Evolutionary conservation across 2,888 invertebrate genomes (phyloP).

Genomic region (Hemaris fuciformis): DNA sequence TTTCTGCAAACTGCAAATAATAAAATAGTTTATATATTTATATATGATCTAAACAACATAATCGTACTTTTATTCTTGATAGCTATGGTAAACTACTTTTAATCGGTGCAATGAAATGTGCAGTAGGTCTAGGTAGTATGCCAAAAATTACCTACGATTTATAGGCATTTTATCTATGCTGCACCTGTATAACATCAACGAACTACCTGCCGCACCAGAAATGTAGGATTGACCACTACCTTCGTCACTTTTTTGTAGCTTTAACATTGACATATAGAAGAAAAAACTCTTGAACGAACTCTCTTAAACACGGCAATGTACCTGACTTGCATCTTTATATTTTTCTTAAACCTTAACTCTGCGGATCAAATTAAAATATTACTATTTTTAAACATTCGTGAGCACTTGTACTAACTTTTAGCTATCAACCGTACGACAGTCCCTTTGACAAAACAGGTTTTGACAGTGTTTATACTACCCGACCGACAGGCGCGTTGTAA

Average conservation of each 20-base stretch:
- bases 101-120: no score
- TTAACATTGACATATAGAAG: neutral
- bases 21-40: slow-evolving; percentile 16
- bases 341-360: no score
- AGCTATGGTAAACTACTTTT: no score
- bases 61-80: no score
- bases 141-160: neutral
- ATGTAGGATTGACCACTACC: neutral
- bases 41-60: no score
- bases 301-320: no score
- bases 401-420: neutral
- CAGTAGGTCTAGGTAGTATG: no score
- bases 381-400: neutral
- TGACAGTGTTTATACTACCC: neutral
- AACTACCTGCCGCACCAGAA: neutral
- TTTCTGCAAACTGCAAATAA: slow-evolving; percentile 83
- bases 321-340: no score
- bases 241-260: neutral
- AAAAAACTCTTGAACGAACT: neutral
- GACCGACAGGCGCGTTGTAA: neutral
- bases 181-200: no score
- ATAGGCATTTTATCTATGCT: neutral
- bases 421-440: neutral
- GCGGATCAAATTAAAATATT: no score
- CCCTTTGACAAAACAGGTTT: neutral